Evolutionary conservation across 1,140 invertebrate species (phyloP).

Genomic region (Drosophila burlai): DNA sequence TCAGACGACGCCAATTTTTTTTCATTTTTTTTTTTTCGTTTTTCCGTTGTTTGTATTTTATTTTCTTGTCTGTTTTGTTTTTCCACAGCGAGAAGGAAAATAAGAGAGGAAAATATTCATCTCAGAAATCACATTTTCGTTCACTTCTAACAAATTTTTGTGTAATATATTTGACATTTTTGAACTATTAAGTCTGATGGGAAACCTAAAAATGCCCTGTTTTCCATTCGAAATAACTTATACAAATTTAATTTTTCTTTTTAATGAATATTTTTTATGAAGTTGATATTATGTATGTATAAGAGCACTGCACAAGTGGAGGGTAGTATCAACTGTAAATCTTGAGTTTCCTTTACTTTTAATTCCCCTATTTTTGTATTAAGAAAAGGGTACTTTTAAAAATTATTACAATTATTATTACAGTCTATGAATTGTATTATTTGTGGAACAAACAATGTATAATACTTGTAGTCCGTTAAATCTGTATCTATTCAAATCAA

Average conservation of each 20-base stretch:
- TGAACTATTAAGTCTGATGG: background rate
- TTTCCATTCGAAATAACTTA: background rate
- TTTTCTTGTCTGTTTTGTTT: slow-evolving; percentile 41
- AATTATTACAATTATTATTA: too few species aligned
- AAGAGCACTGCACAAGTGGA: too few species aligned
- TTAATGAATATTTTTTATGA: background rate
- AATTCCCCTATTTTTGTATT: too few species aligned
- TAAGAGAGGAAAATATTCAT: background rate
- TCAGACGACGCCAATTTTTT: slow-evolving; percentile 64
- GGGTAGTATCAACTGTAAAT: too few species aligned
- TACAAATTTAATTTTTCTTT: background rate
- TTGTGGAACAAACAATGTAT: too few species aligned
- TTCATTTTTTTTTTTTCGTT: slow-evolving; percentile 13
- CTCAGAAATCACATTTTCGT: background rate
- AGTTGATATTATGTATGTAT: too few species aligned
- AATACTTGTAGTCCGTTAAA: too few species aligned
- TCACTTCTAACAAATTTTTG: background rate
- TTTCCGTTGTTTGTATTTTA: slow-evolving; percentile 38
- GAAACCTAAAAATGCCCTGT: background rate
- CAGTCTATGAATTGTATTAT: too few species aligned
- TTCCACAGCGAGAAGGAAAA: slow-evolving; percentile 4
- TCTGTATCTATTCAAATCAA: too few species aligned
- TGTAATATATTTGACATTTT: background rate
- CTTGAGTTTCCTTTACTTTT: too few species aligned
- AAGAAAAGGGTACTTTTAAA: too few species aligned